These are phyloP conservation scores for Phyllotreta striolata DNA, from an alignment of 2,888 invertebrate species.

Conservation along the genomic window DNA sequence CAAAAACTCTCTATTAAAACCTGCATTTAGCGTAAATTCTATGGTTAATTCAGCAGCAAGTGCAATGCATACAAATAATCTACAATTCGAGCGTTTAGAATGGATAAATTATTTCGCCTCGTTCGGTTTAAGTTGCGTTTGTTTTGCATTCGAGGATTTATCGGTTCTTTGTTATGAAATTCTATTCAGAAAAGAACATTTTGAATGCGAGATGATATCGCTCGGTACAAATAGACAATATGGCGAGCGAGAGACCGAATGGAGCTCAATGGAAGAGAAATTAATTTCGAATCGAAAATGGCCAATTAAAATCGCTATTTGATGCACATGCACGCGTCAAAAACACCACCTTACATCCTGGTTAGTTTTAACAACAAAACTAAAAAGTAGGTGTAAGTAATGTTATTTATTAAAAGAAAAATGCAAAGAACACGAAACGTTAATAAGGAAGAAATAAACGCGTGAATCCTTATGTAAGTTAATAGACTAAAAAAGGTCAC, in stretches of 20 bases:
- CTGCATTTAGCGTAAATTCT: too few species aligned
- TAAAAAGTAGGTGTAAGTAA: too few species aligned
- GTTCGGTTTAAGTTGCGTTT: constrained; percentile 2
- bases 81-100: constrained; percentile 12
- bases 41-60: constrained; percentile 6
- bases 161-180: constrained; percentile 18
- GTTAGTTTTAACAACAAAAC: too few species aligned
- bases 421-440: too few species aligned
- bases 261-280: neutral
- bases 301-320: neutral
- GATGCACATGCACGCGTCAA: too few species aligned
- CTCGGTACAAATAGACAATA: constrained; percentile 10
- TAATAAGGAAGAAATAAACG: too few species aligned
- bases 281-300: constrained; percentile 2
- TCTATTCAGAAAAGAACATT: constrained; percentile 11
- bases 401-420: too few species aligned
- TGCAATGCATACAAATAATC: constrained; percentile 11
- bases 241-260: neutral
- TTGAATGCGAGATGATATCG: constrained; percentile 14
- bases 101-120: constrained; percentile 14
- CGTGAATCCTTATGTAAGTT: too few species aligned
- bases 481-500: too few species aligned
- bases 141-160: constrained; percentile 14
- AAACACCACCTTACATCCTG: too few species aligned
- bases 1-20: too few species aligned